A percentile compares a stretch with the other conserved stretches of the same genome.
phyloP scores from a whole-genome alignment of 2,888 invertebrate genomes.

The Spisula solida region DNA sequence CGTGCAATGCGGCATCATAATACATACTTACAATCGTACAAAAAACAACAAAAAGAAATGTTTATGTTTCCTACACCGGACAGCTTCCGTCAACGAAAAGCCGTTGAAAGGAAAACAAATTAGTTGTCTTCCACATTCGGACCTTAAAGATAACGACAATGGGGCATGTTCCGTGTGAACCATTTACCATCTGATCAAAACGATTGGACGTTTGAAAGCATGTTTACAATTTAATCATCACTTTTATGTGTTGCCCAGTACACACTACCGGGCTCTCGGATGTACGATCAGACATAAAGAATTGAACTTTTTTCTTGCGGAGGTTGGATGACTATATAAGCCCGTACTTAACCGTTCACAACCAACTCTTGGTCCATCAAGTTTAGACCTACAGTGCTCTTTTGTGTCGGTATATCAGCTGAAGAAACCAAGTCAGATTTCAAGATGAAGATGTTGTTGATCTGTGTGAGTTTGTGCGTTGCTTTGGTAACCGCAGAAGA shows the following conservation, averaged over 20 bases:
- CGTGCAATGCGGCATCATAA: neutral
- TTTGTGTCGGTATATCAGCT: neutral
- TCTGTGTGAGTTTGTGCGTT: neutral
- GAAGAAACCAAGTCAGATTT: neutral
- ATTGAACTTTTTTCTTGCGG: neutral
- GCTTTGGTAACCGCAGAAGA: conserved; percentile 5
- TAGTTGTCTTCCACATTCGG: neutral
- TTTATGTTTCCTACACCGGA: neutral
- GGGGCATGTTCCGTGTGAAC: neutral
- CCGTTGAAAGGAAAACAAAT: conserved; percentile 14
- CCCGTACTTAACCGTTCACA: neutral
- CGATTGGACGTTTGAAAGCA: neutral
- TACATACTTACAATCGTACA: neutral
- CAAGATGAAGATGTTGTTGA: neutral
- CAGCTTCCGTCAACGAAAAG: neutral
- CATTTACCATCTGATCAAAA: neutral
- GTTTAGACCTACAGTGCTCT: neutral
- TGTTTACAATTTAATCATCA: conserved; percentile 20
- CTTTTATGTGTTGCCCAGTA: neutral
- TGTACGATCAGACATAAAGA: conserved; percentile 1
- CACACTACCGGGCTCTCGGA: neutral
- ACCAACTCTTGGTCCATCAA: neutral
- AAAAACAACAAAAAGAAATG: neutral
- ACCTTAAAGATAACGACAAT: neutral
- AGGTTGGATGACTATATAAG: neutral